Evolutionary conservation across 1,140 invertebrate genomes (phyloP).

Genomic region (Caenorhabditis inopinata): DNA sequence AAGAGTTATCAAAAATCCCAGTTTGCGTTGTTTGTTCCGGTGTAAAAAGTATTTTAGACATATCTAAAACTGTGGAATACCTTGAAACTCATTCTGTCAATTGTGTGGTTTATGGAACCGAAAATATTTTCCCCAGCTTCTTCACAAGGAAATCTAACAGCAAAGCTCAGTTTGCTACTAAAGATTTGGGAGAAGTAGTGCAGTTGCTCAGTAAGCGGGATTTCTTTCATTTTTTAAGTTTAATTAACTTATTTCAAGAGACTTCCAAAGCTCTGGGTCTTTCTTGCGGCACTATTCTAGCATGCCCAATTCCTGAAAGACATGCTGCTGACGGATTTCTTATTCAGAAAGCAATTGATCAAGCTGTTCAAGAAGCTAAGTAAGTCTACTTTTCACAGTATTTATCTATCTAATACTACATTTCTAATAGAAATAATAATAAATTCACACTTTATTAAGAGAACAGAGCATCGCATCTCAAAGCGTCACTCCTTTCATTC

Average conservation of each 20-base stretch:
- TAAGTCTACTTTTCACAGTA: conserved; percentile 45
- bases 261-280: conserved; percentile 72
- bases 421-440: too few species aligned
- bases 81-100: conserved; percentile 92
- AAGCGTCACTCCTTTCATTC: not conserved
- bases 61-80: conserved; percentile 87
- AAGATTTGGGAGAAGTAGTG: conserved; percentile 74
- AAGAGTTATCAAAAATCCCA: conserved; percentile 81
- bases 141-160: conserved; percentile 76
- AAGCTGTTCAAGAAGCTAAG: conserved; percentile 74
- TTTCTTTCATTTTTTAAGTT: not conserved
- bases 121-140: conserved; percentile 79
- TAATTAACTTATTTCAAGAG: conserved; percentile 31
- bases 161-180: conserved; percentile 75
- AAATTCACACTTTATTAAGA: conserved; percentile 19
- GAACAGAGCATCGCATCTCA: conserved; percentile 2
- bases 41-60: conserved; percentile 94
- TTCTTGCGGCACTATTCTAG: conserved; percentile 81
- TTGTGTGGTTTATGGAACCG: conserved; percentile 76
- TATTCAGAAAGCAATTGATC: conserved; percentile 75
- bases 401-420: not conserved
- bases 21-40: conserved; percentile 90
- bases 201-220: conserved; percentile 71
- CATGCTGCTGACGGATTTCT: conserved; percentile 70
- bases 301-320: conserved; percentile 81